Percentiles rank a stretch among this genome's conserved stretches.
phyloP scores from a whole-genome alignment of 2,113 vertebrate genomes.

The Eubucco bourcierii region DNA sequence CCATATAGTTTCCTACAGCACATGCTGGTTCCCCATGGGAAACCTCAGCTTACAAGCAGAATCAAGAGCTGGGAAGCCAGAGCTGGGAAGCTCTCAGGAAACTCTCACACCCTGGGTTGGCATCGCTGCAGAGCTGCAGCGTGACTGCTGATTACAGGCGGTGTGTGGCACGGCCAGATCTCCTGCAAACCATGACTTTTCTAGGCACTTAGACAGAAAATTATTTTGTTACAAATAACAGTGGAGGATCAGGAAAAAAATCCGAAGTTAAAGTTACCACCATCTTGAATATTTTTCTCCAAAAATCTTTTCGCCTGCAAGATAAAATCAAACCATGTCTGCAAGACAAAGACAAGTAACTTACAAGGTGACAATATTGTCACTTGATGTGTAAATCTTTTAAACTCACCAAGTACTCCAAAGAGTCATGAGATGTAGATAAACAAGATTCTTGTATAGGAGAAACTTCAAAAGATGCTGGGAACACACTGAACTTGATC shows the following conservation, averaged over 20 bases:
- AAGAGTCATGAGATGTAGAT: neutral
- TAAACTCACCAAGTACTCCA: neutral
- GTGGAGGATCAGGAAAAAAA: neutral
- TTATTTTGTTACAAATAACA: neutral
- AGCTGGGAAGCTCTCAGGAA: neutral
- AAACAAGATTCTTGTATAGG: neutral
- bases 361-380: neutral
- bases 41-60: rapidly evolving
- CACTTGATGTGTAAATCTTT: neutral
- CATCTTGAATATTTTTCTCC: neutral
- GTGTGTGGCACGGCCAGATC: neutral
- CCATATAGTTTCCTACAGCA: neutral
- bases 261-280: neutral
- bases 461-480: neutral
- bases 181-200: neutral
- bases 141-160: neutral
- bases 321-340: neutral
- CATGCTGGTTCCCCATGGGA: neutral
- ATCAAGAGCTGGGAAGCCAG: rapidly evolving
- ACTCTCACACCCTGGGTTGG: too few relatives aligned
- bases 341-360: neutral
- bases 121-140: rapidly evolving
- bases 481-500: neutral
- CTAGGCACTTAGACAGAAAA: neutral
- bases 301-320: too few relatives aligned